Evolutionary conservation across 2,888 invertebrate species (phyloP), one percentile per base, ranked within the genome.

Genomic region (Acleris sparsana): DNA sequence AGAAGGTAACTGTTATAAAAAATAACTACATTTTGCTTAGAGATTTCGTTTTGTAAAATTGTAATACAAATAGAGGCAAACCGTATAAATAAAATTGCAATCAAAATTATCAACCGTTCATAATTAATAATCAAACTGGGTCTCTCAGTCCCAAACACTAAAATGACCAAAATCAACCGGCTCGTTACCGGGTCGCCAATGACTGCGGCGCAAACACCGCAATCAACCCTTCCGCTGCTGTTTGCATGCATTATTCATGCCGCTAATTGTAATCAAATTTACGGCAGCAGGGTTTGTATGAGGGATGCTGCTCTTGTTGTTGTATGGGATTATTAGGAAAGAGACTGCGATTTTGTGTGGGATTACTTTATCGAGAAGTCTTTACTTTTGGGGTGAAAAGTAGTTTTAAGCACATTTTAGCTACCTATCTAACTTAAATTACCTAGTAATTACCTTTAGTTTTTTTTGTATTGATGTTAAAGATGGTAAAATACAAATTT

Each of bases 231-330:
- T 63, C 58, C 39, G 39, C 39, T 52, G 39, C 62, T 64, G 65
- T 65, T 65, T 65, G 63, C 52, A 64, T 65, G 78, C 43, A 92
- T 92, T 80, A 92, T 92, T 89, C 91, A 92, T 88, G 79, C 81
- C 74, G 88, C 91, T 92, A 92, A 92, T 92, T 92, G 91, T 92
- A 92, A 92, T 92, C 86, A 88, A 91, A 92, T 92, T 92, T 90
- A 87, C 85, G 82, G 86, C 71, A 68, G 60, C 65, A 39, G 29
- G 67, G 58, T 63, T 43, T 65, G 69, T 68, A 60, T 57, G 68
- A 49, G 51, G 56, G 69, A 77, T 46, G 46, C 39, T 77, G 39
- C 75, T 77, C 74, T 80, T 80, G 75, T 80, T 80, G 75, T 18
- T n/a, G 17, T 49, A 48, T 5, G 60, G 64, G 17, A 43, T 56